These are phyloP conservation scores for Drosophila nikananu DNA, from an alignment of 1,140 invertebrate genomes.

Conservation along the genomic window DNA sequence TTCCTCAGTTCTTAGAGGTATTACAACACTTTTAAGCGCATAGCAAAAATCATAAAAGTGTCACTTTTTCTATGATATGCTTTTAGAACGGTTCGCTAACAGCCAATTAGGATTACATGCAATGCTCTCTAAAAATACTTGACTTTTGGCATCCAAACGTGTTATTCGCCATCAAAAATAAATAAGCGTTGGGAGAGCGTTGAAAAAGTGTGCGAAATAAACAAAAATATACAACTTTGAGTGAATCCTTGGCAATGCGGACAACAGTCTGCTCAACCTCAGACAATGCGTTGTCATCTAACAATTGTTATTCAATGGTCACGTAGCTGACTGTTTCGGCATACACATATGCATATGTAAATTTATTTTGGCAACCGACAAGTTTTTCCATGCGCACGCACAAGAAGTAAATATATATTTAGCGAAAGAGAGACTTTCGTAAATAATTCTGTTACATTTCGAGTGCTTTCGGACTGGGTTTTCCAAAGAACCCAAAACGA, in stretches of 20 bases:
- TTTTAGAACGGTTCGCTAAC: conserved; percentile 51
- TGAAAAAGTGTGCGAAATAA: conserved; percentile 30
- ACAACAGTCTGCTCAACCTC: conserved; percentile 51
- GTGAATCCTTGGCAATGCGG: conserved; percentile 78
- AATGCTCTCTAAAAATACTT: conserved; percentile 62
- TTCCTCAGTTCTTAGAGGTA: not conserved
- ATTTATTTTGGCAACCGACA: conserved; percentile 37
- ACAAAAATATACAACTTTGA: conserved; percentile 54
- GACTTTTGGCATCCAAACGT: conserved; percentile 70
- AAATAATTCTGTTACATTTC: conserved; percentile 34
- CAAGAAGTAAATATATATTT: conserved; percentile 19
- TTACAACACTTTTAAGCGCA: conserved; percentile 27
- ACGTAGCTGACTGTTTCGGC: conserved; percentile 40
- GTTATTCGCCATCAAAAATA: conserved; percentile 63
- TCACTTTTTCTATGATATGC: conserved; percentile 48
- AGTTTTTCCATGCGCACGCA: conserved; percentile 24
- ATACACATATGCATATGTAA: not conserved
- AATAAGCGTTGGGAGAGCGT: conserved; percentile 43
- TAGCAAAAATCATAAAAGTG: conserved; percentile 35
- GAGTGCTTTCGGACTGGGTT: conserved; percentile 35
- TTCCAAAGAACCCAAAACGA: conserved; percentile 55
- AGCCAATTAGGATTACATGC: conserved; percentile 64
- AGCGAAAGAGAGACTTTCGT: conserved; percentile 11
- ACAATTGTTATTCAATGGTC: conserved; percentile 78
- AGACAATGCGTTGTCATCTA: conserved; percentile 74